phyloP scores from a whole-genome alignment of 2,113 vertebrate genomes.

The Leucopsar rothschildi region DNA sequence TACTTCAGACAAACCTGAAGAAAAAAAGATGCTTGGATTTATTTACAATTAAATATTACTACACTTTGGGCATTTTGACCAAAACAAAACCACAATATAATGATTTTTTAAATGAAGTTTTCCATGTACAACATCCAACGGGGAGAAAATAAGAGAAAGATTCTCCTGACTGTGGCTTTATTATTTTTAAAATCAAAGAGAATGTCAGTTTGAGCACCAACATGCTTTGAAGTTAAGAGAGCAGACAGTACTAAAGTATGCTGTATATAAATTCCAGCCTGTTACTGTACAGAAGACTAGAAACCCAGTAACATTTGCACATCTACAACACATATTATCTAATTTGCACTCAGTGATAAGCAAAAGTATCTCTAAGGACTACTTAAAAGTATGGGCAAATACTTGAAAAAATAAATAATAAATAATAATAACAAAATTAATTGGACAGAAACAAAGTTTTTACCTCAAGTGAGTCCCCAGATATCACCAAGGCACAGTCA shows the following conservation, averaged over 20 bases:
- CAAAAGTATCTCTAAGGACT: not conserved
- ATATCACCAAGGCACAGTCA: constrained; percentile 95
- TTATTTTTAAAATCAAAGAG: not conserved
- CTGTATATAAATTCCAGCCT: not conserved
- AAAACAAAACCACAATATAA: not conserved
- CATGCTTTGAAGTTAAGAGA: not conserved
- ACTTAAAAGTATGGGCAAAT: not conserved
- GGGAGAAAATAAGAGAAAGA: not conserved
- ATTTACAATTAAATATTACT: not conserved
- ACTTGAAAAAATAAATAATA: not conserved
- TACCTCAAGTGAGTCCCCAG: constrained; percentile 97
- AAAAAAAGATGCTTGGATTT: not conserved
- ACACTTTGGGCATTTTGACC: not conserved
- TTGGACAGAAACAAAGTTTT: not conserved
- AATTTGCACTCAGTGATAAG: not conserved
- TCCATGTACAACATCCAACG: not conserved
- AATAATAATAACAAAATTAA: not conserved
- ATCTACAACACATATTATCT: not conserved
- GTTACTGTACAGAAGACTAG: not conserved
- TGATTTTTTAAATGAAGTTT: not conserved
- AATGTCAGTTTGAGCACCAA: not conserved
- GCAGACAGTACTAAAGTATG: not conserved
- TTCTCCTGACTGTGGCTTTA: not conserved
- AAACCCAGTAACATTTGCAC: not conserved
- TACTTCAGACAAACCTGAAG: constrained; percentile 90